A percentile compares a stretch with the other conserved stretches of the same genome.
Evolutionary conservation across 2,888 invertebrate species (phyloP).

Genomic region (Apoda limacodes): DNA sequence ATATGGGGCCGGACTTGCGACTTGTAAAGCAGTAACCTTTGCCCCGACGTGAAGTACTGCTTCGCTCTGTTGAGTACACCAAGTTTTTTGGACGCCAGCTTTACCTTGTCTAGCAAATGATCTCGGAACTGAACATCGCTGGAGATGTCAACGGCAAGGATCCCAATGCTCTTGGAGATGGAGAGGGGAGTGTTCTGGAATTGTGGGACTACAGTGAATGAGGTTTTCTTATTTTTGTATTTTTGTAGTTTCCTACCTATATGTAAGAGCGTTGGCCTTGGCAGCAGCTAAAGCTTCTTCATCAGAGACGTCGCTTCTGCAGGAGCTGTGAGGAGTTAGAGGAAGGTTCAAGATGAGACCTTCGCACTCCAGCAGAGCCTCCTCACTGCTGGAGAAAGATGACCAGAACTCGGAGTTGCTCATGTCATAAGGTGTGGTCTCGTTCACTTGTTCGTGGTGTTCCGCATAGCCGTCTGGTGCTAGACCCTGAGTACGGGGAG

Average conservation of each 20-base stretch:
- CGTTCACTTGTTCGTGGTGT: slow-evolving; percentile 72
- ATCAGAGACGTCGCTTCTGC: slow-evolving; percentile 45
- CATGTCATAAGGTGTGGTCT: slow-evolving; percentile 75
- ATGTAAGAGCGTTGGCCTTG: slow-evolving; percentile 72
- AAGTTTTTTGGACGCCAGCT: too few relatives aligned
- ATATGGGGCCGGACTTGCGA: too few relatives aligned
- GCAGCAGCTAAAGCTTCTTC: slow-evolving; percentile 62
- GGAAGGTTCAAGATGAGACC: slow-evolving; percentile 80
- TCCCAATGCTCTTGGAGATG: too few relatives aligned
- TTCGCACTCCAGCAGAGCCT: slow-evolving; percentile 78
- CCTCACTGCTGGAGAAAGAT: slow-evolving; percentile 84
- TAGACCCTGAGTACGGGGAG: slow-evolving; percentile 46
- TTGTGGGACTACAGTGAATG: too few relatives aligned
- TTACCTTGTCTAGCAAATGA: too few relatives aligned
- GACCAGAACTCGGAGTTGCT: slow-evolving; percentile 86
- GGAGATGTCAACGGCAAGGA: too few relatives aligned
- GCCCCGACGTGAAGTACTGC: too few relatives aligned
- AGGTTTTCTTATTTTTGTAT: too few relatives aligned
- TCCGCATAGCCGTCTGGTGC: slow-evolving; percentile 75
- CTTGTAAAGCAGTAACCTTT: too few relatives aligned
- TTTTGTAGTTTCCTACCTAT: slow-evolving; percentile 69
- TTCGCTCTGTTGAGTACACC: too few relatives aligned
- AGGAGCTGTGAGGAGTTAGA: slow-evolving; percentile 72
- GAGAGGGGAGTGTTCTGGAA: too few relatives aligned
- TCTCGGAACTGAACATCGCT: too few relatives aligned